Percentiles rank a stretch among this genome's conserved stretches.
These are phyloP conservation scores for Rosalia funebris DNA, from an alignment of 2,888 invertebrate species.

Conservation along the genomic window DNA sequence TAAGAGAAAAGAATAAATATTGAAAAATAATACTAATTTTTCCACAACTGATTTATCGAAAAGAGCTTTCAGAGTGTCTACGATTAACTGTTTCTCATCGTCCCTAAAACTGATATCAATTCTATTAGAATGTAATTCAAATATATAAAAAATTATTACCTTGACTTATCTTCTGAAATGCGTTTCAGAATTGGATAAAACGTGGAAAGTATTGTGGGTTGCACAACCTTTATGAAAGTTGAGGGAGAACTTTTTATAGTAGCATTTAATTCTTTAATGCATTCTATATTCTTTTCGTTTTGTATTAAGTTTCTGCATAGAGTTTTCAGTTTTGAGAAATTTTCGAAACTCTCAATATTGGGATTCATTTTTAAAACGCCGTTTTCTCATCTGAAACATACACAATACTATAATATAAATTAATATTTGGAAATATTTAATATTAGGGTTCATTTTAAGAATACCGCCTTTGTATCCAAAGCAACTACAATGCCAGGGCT, in stretches of 20 bases:
- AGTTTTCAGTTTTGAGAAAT: conserved; percentile 36
- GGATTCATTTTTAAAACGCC: conserved; percentile 34
- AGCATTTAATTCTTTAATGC: conserved; percentile 41
- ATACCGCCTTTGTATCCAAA: conserved; percentile 20
- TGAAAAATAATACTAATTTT: conserved; percentile 67
- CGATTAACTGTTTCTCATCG: conserved; percentile 65
- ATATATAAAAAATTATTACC: conserved; percentile 32
- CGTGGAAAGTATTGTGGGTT: conserved; percentile 44
- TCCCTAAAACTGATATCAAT: conserved; percentile 49
- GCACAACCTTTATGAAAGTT: conserved; percentile 44
- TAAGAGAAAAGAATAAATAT: conserved; percentile 68
- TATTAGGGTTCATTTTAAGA: conserved; percentile 33
- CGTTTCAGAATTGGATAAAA: conserved; percentile 50
- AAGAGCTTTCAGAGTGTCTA: conserved; percentile 66
- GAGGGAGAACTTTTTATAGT: conserved; percentile 36
- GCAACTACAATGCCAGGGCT: background rate
- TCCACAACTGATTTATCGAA: conserved; percentile 66
- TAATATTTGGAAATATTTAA: conserved; percentile 39
- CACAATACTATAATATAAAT: too few species aligned
- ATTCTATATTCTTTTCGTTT: conserved; percentile 44
- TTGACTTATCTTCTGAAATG: conserved; percentile 43
- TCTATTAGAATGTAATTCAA: background rate
- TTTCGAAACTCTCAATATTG: conserved; percentile 37
- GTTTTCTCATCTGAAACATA: too few species aligned
- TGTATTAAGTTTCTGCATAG: conserved; percentile 44